phyloP scores from a whole-genome alignment of 2,113 vertebrate species.

The Anoplopoma fimbria region DNA sequence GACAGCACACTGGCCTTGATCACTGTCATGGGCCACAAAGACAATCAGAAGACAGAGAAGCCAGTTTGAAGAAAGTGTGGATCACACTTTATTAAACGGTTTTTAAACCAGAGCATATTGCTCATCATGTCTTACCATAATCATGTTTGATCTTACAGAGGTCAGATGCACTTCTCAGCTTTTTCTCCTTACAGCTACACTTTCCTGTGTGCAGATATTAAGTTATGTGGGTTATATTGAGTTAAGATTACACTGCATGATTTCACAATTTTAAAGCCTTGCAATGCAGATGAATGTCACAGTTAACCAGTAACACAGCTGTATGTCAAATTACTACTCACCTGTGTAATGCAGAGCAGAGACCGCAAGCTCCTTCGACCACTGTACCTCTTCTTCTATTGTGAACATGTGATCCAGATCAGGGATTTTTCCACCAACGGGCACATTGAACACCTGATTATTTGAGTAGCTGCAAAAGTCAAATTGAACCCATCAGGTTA shows the following conservation, averaged over 20 bases:
- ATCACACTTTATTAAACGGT: neutral
- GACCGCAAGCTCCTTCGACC: conserved; percentile 88
- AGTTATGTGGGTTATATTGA: neutral
- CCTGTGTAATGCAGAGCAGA: conserved; percentile 90
- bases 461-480: conserved; percentile 76
- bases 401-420: conserved; percentile 75
- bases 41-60: neutral
- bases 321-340: conserved; percentile 43
- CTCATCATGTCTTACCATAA: conserved; percentile 83
- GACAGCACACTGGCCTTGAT: conserved; percentile 91
- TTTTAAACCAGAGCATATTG: neutral
- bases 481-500: neutral
- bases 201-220: conserved; percentile 81
- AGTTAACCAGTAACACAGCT: neutral
- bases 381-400: conserved; percentile 82
- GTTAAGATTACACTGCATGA: neutral
- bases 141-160: conserved; percentile 90
- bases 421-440: conserved; percentile 87
- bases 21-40: conserved; percentile 74
- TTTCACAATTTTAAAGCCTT: neutral
- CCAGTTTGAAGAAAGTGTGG: neutral
- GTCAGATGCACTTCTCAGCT: conserved; percentile 84
- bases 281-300: neutral
- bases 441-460: conserved; percentile 84
- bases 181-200: conserved; percentile 90